Evolutionary conservation across 2,113 vertebrate species (phyloP), one percentile per base, ranked within the genome.

Genomic region (Archilochus colubris): DNA sequence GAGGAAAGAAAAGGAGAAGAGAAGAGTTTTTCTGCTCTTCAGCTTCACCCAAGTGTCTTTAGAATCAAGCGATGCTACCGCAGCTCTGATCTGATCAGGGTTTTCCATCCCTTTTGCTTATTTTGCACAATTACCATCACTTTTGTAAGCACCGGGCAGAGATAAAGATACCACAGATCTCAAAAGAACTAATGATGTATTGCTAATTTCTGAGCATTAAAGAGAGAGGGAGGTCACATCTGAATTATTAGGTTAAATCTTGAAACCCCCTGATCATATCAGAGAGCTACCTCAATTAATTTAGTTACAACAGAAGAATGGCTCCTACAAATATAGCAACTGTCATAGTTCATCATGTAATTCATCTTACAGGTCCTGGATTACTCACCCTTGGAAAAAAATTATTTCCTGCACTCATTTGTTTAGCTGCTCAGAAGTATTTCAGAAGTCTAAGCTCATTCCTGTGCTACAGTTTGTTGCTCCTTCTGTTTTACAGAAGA

Each of bases 191-290:
- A 91, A 81, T 88, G 36, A 93, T 84, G 27, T 81, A 81, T 72
- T 91, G 82, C 66, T 96, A 58, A 91, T 93, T 88, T 95, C 80
- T 81, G 40, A 82, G 53, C 36, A 43, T 68, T 70, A 82, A 13
- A 82, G 14, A 82, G 14, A 88, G 68, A 82, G 51, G 73, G 64
- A 64, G 73, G 78, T 89, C 79, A 83, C 51, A 81, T 95, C 76
- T 85, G 79, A 95, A 94, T 51, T 53, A 93, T 33, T 55, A 78
- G 79, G 82, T 88, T 94, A 91, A 94, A 91, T 94, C 76, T 44
- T 50, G 64, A 95, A 68, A 85, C 64, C 76, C 24, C 24, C n/a
- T 64, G 48, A 61, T 94, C n/a, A 24, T 61, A 86, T 70, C 48
- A 53, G 57, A 58, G 24, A 61, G 73, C 59, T 88, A 86, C 75